Conservation (phyloP, 2,888 invertebrate species). For the Gortyna flavago region DNA sequence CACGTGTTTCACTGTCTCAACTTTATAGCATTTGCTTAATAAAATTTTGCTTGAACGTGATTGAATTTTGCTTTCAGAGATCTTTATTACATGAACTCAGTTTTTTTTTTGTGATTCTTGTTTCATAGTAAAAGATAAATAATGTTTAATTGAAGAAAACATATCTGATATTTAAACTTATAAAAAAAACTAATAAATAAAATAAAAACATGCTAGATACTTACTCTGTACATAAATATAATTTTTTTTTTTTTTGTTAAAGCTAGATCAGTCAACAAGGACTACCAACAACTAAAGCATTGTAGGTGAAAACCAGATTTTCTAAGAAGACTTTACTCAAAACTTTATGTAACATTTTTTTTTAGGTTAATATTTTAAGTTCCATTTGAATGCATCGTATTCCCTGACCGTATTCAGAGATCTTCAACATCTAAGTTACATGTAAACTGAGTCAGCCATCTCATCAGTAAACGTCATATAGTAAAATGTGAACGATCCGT, state of each 20-base stretch:
- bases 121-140: neutral
- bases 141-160: neutral
- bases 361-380: too few species aligned
- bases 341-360: neutral
- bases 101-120: neutral
- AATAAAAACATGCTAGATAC: neutral
- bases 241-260: neutral
- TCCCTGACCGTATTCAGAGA: constrained; percentile 17
- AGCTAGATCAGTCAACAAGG: neutral
- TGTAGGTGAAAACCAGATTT: neutral
- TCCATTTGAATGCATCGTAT: neutral
- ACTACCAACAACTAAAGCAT: neutral
- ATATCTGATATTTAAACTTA: neutral
- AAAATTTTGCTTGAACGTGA: constrained; percentile 43
- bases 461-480: constrained; percentile 24
- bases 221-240: neutral
- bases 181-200: neutral
- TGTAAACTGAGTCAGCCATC: constrained; percentile 16
- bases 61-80: constrained; percentile 27
- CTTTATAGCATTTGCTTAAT: constrained; percentile 48
- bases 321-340: neutral
- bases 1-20: constrained; percentile 23
- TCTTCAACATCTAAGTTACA: neutral
- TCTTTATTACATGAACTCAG: neutral
- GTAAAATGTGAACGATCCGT: constrained; percentile 33